Conservation (phyloP, 1,140 invertebrate genomes). For the Magallana gigas region DNA sequence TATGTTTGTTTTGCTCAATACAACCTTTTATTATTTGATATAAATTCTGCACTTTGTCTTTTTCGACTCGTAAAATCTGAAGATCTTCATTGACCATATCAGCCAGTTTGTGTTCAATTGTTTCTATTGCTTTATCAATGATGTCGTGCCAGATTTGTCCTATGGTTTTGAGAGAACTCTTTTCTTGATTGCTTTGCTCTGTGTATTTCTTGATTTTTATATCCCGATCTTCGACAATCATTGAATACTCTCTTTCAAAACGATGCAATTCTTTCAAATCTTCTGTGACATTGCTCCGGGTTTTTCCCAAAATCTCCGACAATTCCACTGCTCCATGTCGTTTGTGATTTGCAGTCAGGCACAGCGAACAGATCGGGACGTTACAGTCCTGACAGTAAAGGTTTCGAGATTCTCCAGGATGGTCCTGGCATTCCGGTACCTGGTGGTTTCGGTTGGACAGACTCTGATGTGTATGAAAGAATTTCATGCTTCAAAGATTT, state of each 20-base stretch:
- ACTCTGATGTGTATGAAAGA: neutral
- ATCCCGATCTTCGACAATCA: neutral
- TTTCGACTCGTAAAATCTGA: neutral
- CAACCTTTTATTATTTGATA: neutral
- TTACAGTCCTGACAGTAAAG: conserved; percentile 14
- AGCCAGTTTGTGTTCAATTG: neutral
- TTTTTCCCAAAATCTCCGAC: neutral
- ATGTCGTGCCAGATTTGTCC: neutral
- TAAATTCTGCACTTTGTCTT: neutral
- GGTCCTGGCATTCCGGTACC: neutral
- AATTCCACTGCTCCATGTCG: neutral
- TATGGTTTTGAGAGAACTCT: neutral
- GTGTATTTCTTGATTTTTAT: neutral
- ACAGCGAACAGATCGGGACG: neutral
- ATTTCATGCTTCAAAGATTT: conserved; percentile 4
- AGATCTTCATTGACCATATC: neutral
- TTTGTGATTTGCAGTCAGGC: neutral
- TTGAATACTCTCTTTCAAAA: neutral
- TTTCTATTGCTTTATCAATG: neutral
- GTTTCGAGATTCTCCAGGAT: neutral
- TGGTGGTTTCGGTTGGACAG: neutral
- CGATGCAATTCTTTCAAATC: neutral
- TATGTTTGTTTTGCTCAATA: neutral
- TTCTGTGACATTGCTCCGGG: neutral
- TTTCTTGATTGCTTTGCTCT: neutral